A percentile compares a stretch with the other conserved stretches of the same genome.
These are phyloP conservation scores for Eubasilissa splendida DNA, from an alignment of 2,888 invertebrate genomes.

Conservation along the genomic window DNA sequence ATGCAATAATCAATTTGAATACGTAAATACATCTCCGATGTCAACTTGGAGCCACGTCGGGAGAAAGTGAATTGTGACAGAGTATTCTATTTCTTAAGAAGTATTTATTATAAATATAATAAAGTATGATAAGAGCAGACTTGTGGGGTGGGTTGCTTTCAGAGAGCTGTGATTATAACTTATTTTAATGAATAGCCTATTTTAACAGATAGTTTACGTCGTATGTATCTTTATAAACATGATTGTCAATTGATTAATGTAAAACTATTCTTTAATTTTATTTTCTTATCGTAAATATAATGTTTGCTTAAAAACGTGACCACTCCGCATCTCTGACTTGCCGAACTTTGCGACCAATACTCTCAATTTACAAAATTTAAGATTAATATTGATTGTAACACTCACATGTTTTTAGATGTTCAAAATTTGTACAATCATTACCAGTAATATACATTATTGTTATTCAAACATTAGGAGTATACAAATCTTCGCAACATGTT, in stretches of 20 bases:
- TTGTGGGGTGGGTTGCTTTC: slow-evolving; percentile 50
- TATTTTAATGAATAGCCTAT: slow-evolving; percentile 48
- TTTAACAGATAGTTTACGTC: slow-evolving; percentile 46
- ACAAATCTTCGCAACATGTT: slow-evolving; percentile 52
- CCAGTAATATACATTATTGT: slow-evolving; percentile 52
- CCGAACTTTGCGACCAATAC: slow-evolving; percentile 56
- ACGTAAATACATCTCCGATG: slow-evolving; percentile 45
- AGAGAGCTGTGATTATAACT: slow-evolving; percentile 51
- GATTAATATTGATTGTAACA: slow-evolving; percentile 49
- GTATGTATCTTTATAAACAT: slow-evolving; percentile 43
- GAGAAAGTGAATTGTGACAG: slow-evolving; percentile 27
- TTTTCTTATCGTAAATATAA: slow-evolving; percentile 37
- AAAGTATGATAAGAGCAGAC: slow-evolving; percentile 37
- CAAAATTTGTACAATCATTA: slow-evolving; percentile 59
- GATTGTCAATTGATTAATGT: slow-evolving; percentile 48
- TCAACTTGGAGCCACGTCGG: background rate
- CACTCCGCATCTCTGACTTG: slow-evolving; percentile 50
- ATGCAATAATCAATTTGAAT: slow-evolving; percentile 55
- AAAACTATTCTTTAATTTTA: slow-evolving; percentile 42
- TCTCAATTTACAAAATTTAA: slow-evolving; percentile 56
- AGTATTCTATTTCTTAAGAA: slow-evolving; percentile 37
- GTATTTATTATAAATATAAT: slow-evolving; percentile 28
- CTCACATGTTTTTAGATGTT: slow-evolving; percentile 56
- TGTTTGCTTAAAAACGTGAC: slow-evolving; percentile 34
- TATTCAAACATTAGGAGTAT: slow-evolving; percentile 44